Base-by-base conservation (phyloP, 1,140 invertebrate genomes). In the Pogonognathellus flavescens region DNA sequence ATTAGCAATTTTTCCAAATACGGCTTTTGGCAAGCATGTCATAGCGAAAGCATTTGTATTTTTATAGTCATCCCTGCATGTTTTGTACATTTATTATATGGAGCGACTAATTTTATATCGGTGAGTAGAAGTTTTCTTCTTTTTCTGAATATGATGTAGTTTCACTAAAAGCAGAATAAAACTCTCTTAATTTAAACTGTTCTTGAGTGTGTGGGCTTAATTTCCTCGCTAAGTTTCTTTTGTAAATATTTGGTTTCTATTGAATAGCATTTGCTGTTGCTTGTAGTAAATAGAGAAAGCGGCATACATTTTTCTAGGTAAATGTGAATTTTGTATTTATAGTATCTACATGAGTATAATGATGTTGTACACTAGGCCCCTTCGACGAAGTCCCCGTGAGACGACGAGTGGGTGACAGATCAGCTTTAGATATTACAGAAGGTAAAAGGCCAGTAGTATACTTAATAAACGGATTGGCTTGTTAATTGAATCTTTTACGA, bases 351-450 rank as follows among this genome's bases (percentile, higher is more conserved):
- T 76, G 70, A 76, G 70, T 41, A 76, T 76, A 76, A 81, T 81
- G 53, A 81, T 81, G 53, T 81, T 81, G 80, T 83, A 82, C 85
- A 85, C 85, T 86, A 89, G 89, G 89, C 86, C 80, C 88, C 52
- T 87, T 89, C 87, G 89, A 89, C 66, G 88, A 89, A 80, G 87
- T 89, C 82, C 88, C 88, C 70, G n/a, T 91, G 86, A 91, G 91
- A 88, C 90, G 93, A 87, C 89, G 93, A 72, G 92, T 93, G 25
- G 93, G 92, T 20, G 93, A 93, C 89, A 93, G 93, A 89, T 91
- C 92, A 88, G 92, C 93, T 88, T 90, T 93, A 83, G 93, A 93
- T 84, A 93, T 94, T 86, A 92, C 92, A 88, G 92, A 91, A 91
- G 91, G 91, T 91, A 90, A 81, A 53, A 81, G 80, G 50, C 50